These are phyloP conservation scores for Macrobrachium nipponense DNA, from an alignment of 1,140 invertebrate genomes.

Conservation along the genomic window DNA sequence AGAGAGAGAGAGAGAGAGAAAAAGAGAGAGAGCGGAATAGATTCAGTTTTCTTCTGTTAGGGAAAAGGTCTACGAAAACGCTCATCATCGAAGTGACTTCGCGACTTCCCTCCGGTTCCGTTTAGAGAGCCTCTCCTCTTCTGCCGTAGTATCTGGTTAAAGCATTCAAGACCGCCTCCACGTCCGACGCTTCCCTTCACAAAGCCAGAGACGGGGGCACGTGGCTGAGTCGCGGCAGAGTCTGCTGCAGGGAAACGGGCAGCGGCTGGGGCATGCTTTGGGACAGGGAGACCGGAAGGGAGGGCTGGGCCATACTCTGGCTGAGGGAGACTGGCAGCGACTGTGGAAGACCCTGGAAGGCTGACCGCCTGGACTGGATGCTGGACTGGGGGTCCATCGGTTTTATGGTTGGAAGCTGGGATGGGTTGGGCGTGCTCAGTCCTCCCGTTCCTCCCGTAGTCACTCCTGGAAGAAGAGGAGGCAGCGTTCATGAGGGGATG, in stretches of 20 bases:
- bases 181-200: conserved; percentile 25
- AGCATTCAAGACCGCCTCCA: too few species aligned
- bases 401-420: conserved; percentile 48
- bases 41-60: too few species aligned
- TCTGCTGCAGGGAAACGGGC: conserved; percentile 18
- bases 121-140: too few species aligned
- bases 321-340: conserved; percentile 35
- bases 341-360: conserved; percentile 53
- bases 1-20: not conserved
- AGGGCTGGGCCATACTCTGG: conserved; percentile 27
- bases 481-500: too few species aligned
- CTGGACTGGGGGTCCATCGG: conserved; percentile 43
- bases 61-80: too few species aligned
- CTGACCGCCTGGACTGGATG: conserved; percentile 51
- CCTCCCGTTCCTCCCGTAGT: conserved; percentile 3
- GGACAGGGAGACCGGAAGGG: conserved; percentile 5
- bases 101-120: too few species aligned
- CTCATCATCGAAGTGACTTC: too few species aligned
- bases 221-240: conserved; percentile 44
- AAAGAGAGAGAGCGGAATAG: not conserved
- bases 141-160: too few species aligned
- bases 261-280: conserved; percentile 11
- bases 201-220: conserved; percentile 38
- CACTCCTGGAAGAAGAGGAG: conserved; percentile 7
- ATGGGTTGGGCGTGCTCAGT: not conserved